Evolutionary conservation across 2,113 vertebrate genomes (phyloP).

Genomic region (Gallinago media): DNA sequence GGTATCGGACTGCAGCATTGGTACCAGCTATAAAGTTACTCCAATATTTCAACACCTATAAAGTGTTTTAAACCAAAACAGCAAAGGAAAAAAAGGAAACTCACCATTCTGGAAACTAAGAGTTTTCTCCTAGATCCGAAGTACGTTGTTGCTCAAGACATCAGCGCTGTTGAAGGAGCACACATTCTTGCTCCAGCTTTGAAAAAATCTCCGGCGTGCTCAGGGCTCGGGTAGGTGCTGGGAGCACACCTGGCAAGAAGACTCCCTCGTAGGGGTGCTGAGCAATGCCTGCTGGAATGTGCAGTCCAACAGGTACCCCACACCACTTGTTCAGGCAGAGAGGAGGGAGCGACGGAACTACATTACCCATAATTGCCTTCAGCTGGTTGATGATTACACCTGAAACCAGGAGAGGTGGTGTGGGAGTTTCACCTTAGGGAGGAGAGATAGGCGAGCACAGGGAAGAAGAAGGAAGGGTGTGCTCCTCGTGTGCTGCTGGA

Average conservation of each 20-base stretch:
- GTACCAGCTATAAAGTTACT: background rate
- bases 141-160: constrained; percentile 4
- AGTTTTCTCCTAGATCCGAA: constrained; percentile 24
- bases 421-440: constrained; percentile 62
- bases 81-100: background rate
- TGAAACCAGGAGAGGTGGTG: constrained; percentile 66
- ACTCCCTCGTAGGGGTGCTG: background rate
- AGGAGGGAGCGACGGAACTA: constrained; percentile 42
- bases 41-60: background rate
- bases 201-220: background rate
- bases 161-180: background rate
- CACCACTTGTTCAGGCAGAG: background rate
- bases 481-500: background rate
- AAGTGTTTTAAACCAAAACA: background rate
- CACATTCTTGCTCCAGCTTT: background rate
- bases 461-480: background rate
- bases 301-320: constrained; percentile 44
- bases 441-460: background rate
- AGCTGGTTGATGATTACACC: constrained; percentile 42
- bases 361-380: constrained; percentile 72
- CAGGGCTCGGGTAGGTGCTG: background rate
- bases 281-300: constrained; percentile 59
- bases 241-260: background rate
- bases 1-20: background rate
- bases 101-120: constrained; percentile 64